Evolutionary conservation across 2,888 invertebrate species (phyloP).

Genomic region (Philopedon plagiatum): DNA sequence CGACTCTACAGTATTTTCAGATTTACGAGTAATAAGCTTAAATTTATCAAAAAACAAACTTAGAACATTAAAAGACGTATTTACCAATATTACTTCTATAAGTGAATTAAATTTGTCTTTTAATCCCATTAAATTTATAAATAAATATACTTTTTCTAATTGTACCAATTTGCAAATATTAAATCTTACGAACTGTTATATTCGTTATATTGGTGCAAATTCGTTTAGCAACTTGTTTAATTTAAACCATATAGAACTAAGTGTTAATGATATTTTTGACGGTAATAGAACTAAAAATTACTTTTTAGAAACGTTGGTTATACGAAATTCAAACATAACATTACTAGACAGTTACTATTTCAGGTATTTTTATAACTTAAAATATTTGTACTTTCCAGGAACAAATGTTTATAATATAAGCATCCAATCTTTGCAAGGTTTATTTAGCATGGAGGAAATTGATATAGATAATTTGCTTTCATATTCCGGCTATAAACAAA

Average conservation of each 20-base stretch:
- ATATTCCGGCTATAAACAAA: background rate
- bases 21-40: background rate
- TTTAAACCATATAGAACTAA: background rate
- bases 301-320: background rate
- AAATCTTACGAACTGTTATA: background rate
- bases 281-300: background rate
- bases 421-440: background rate
- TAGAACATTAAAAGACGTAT: background rate
- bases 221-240: background rate
- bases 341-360: background rate
- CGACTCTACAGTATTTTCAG: background rate
- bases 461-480: background rate
- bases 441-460: background rate
- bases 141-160: background rate
- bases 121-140: background rate
- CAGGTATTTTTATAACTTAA: background rate
- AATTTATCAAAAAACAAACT: conserved; percentile 1
- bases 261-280: background rate
- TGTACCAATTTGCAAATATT: background rate
- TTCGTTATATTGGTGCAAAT: background rate
- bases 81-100: background rate
- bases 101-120: background rate
- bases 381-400: background rate
- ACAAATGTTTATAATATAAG: background rate
- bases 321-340: background rate